Evolutionary conservation across 2,888 invertebrate genomes (phyloP), one percentile per base, ranked within the genome.

Genomic region (Orchestes rusci): DNA sequence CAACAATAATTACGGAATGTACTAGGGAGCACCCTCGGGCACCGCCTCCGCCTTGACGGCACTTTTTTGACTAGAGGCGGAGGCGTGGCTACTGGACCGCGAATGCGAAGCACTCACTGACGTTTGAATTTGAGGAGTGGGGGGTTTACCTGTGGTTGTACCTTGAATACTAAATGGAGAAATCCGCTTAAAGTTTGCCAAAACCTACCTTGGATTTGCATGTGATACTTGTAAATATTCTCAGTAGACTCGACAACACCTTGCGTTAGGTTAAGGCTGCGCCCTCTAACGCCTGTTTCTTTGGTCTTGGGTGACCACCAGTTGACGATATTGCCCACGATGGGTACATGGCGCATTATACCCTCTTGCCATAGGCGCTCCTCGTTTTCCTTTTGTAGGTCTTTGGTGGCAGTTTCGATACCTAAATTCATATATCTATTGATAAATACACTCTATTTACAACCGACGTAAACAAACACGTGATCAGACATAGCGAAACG

Each of bases 351-450:
- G 15, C 96, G 75, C 51, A 97, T 73, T 44, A 96, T 82, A 1
- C 96, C 96, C 69, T 95, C 95, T 65, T 93, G 90, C 85, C 92
- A 89, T 8, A 94, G 71, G 54, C 88, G 82, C 61, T 90, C 86
- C 40, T 90, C 87, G 53, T 85, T 89, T 72, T 94, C 95, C 51
- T 87, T 83, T 65, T 88, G 84, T 39, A 97, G 70, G 67, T 96
- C 95, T 54, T 88, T 81, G 41, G 89, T 90, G 0, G 95, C 96
- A 2, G 88, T 88, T 66, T 91, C 89, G 57, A 97, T 97, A 39
- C 92, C 90, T 84, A 68, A 27, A 41, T n/a, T n/a, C n/a, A n/a
- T n/a, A n/a, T n/a, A n/a, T n/a, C n/a, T n/a, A n/a, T n/a, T n/a
- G n/a, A n/a, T n/a, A n/a, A n/a, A n/a, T n/a, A n/a, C n/a, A n/a